Base-by-base conservation (phyloP, 2,888 invertebrate genomes). In the Clostera curtula region DNA sequence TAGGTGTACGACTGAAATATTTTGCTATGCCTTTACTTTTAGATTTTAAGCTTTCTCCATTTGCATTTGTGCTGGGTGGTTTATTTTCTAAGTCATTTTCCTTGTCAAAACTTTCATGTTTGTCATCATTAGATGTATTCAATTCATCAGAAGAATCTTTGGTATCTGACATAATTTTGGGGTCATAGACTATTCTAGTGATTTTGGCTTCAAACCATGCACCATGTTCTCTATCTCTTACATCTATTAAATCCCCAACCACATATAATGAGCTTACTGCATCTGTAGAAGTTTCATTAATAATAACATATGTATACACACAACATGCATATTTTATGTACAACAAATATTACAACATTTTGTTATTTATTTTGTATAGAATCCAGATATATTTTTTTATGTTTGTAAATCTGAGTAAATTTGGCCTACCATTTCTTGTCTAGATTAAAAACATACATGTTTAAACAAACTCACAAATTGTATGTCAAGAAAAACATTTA, bases 161-260 rank as follows among this genome's bases (percentile, higher is more conserved):
- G 17, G 27, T 5, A 8, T 4, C n/a, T 43, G 29, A 3, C 18
- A 25, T 29, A 21, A 8, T 11, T 27, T 13, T 24, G 36, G 75
- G 73, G 25, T 80, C 65, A 14, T 61, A 55, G 1, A 86, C 79
- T 40, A 90, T 88, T 42, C 82, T 76, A 1, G 75, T 43, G 36
- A 91, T 83, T 53, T 82, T 86, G 0, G 88, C 91, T 70, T 93
- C 93, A 63, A 88, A 88, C 93, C 93, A 93, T 5, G 89, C 88
- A 4, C 92, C 91, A 49, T 84, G 74, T 25, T 82, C 76, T n/a
- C 61, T 54, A 48, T 90, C 87, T 31, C 84, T 75, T 25, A 87
- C 85, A 64, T 93, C 93, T 29, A 93, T 72, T 1, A 88, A 62
- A 60, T 93, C 92, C 11, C 89, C 90, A 26, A 85, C 46, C 47